Base-by-base conservation (phyloP, 2,888 invertebrate genomes). In the Clanis bilineata region DNA sequence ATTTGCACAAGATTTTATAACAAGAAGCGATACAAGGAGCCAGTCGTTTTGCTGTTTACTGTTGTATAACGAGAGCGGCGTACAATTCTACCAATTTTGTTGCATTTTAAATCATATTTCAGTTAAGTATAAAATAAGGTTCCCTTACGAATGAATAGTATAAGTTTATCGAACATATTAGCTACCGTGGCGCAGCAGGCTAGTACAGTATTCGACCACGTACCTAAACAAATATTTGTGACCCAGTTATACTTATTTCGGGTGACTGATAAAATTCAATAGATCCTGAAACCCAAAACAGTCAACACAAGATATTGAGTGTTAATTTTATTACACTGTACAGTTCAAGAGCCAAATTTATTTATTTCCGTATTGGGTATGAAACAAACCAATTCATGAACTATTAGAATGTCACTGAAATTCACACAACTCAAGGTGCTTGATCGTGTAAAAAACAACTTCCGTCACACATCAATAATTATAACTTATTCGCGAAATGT, bases 401-500 rank as follows among this genome's bases (percentile, higher is more conserved):
- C 15, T 51, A 18, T 32, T 51, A 51, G 51, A 51, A 51, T 51
- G 51, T 51, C 51, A 51, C 51, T 4, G 10, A 18, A 51, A 51
- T 51, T 51, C 3, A 18, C 51, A 18, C 51, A 18, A 10, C 32
- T 23, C 25, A 58, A 21, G 47, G 47, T 45, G 3, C 18, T 58
- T 22, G 9, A 38, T 1, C 18, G 23, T 39, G 39, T 15, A 25
- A 56, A 23, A 4, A 22, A 32, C 7, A 56, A 59, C 56, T 59
- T 59, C 59, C 45, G 36, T 45, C 36, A 44, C 45, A 18, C 9
- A 60, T 55, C 63, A 65, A 68, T 68, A 65, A 68, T 68, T 71
- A 69, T 60, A 58, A 57, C 57, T 57, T 64, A 64, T 56, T 43
- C 68, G 64, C 56, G 60, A 70, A 58, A 39, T 39, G 55, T 65